Evolutionary conservation across 2,113 vertebrate genomes (phyloP).

Genomic region (Ophthalmolycus amberensis): DNA sequence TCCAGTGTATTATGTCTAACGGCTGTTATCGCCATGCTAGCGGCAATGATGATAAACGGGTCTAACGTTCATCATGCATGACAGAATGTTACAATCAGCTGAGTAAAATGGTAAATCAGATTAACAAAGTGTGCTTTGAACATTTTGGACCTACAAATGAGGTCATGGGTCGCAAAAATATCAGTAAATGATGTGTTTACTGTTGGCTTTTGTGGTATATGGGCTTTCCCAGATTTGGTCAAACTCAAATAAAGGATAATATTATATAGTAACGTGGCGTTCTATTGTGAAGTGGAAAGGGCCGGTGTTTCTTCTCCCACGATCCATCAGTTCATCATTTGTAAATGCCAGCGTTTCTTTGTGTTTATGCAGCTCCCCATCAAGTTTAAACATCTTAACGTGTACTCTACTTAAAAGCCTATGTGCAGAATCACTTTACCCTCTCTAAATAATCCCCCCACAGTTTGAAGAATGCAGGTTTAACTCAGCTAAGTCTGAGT

Average conservation of each 20-base stretch:
- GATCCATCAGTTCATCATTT: neutral
- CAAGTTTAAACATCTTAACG: conserved; percentile 25
- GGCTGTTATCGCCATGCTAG: neutral
- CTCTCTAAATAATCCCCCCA: conserved; percentile 10
- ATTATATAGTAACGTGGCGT: neutral
- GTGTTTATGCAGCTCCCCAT: conserved; percentile 14
- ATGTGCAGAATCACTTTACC: neutral
- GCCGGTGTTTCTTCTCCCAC: neutral
- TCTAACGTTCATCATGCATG: neutral
- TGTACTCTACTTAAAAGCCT: neutral
- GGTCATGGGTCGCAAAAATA: neutral
- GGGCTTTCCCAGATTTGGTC: neutral
- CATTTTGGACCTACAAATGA: neutral
- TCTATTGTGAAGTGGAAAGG: neutral
- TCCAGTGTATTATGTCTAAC: too few species aligned
- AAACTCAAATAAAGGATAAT: neutral
- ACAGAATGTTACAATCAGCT: too few species aligned
- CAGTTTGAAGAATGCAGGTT: conserved; percentile 6
- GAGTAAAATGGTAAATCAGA: neutral
- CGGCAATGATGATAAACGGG: neutral
- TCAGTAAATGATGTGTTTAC: neutral
- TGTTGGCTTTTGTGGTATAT: neutral
- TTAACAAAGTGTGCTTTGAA: neutral
- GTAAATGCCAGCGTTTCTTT: neutral
- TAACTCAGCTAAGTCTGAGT: neutral